A percentile compares a stretch with the other conserved stretches of the same genome.
Conservation (phyloP, 1,140 invertebrate genomes). For the Archegozetes longisetosus region DNA sequence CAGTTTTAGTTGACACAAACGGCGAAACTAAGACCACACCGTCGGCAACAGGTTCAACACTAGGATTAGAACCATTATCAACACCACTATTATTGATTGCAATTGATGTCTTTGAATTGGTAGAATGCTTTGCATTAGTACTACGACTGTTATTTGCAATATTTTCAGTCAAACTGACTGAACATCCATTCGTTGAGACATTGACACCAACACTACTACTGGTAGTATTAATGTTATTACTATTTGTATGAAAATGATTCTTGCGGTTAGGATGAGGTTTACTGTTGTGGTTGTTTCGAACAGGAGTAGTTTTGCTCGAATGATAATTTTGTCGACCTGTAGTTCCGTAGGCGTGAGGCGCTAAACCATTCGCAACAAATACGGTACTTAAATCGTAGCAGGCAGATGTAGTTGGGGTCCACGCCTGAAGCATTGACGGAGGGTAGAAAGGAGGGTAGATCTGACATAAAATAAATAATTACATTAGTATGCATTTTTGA, state of each 20-base stretch:
- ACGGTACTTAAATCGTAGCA: conserved; percentile 50
- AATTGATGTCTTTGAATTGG: background rate
- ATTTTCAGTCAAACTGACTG: conserved; percentile 4
- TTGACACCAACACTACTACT: conserved; percentile 12
- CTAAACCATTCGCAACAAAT: conserved; percentile 53
- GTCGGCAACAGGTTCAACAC: background rate
- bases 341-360: conserved; percentile 40
- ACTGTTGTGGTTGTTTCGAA: background rate
- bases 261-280: background rate
- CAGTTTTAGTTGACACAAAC: background rate
- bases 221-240: background rate
- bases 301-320: background rate
- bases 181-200: conserved; percentile 8
- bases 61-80: background rate
- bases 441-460: conserved; percentile 24
- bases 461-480: conserved; percentile 10
- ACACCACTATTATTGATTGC: background rate
- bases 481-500: too few relatives aligned
- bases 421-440: conserved; percentile 22
- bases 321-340: conserved; percentile 18
- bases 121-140: background rate
- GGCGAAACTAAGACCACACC: background rate
- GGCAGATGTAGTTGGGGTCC: conserved; percentile 31
- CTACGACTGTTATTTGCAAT: background rate
- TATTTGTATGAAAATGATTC: background rate